Evolutionary conservation across 2,113 vertebrate species (phyloP).

Genomic region (Vireo altiloquus): DNA sequence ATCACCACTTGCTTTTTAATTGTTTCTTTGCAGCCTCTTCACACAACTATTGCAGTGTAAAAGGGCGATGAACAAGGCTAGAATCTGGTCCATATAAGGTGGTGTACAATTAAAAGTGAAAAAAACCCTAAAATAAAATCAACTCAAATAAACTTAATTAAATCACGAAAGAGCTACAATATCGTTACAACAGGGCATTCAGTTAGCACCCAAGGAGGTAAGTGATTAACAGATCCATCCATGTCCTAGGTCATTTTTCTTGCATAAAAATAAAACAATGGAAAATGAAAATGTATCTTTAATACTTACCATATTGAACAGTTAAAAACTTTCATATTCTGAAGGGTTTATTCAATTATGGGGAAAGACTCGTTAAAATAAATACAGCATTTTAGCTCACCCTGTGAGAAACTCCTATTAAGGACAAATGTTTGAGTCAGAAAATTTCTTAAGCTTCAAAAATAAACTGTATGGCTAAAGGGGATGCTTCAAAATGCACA

Average conservation of each 20-base stretch:
- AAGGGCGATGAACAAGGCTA: not conserved
- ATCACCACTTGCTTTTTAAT: not conserved
- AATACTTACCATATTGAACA: not conserved
- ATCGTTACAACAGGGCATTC: not conserved
- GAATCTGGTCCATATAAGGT: not conserved
- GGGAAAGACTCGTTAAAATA: not conserved
- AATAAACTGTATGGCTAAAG: conserved; percentile 12
- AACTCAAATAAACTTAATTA: not conserved
- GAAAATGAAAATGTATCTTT: not conserved
- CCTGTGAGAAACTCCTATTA: conserved; percentile 44
- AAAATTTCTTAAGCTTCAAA: conserved; percentile 48
- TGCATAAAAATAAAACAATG: not conserved
- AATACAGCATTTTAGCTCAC: conserved; percentile 10
- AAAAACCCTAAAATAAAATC: not conserved
- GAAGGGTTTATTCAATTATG: not conserved
- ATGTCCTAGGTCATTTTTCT: not conserved
- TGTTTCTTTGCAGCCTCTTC: not conserved
- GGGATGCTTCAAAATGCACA: not conserved
- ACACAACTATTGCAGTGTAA: not conserved
- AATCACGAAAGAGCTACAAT: not conserved
- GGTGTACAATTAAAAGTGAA: not conserved
- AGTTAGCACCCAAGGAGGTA: not conserved
- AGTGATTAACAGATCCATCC: not conserved
- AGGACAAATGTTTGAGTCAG: conserved; percentile 31
- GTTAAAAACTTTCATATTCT: not conserved